Percentiles rank a stretch among this genome's conserved stretches.
Evolutionary conservation across 2,113 vertebrate genomes (phyloP).

Genomic region (Corvus hawaiiensis): DNA sequence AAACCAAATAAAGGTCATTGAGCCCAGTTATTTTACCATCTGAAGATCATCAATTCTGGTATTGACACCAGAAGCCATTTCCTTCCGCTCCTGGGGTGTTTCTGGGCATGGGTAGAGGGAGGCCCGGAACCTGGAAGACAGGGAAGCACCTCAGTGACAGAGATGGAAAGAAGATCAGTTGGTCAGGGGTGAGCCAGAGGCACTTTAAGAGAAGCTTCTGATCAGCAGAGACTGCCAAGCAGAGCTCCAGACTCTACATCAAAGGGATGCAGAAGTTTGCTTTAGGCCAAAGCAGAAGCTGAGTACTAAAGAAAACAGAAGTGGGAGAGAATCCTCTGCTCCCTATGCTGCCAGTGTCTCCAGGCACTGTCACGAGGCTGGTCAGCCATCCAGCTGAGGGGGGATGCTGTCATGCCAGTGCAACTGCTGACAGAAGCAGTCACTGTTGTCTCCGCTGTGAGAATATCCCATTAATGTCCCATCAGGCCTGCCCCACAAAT

Average conservation of each 20-base stretch:
- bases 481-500: neutral
- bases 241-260: neutral
- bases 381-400: neutral
- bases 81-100: constrained; percentile 93
- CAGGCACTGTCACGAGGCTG: neutral
- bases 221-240: neutral
- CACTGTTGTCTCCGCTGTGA: neutral
- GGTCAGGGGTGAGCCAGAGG: neutral
- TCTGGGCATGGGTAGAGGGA: constrained; percentile 97
- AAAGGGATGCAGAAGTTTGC: neutral
- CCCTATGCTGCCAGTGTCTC: neutral
- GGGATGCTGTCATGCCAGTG: neutral
- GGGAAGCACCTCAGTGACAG: neutral
- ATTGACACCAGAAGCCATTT: constrained; percentile 96
- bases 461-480: neutral
- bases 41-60: constrained; percentile 98
- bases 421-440: neutral
- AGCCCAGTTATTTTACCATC: constrained; percentile 80
- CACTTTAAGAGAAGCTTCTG: neutral
- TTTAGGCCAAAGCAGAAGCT: neutral
- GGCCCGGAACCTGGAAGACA: constrained; percentile 87
- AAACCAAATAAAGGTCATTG: neutral
- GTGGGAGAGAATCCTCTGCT: neutral
- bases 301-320: neutral
- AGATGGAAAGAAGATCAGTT: neutral